Conservation (phyloP, 2,797 vertebrate genomes). For the Phylloscopus collybita region DNA sequence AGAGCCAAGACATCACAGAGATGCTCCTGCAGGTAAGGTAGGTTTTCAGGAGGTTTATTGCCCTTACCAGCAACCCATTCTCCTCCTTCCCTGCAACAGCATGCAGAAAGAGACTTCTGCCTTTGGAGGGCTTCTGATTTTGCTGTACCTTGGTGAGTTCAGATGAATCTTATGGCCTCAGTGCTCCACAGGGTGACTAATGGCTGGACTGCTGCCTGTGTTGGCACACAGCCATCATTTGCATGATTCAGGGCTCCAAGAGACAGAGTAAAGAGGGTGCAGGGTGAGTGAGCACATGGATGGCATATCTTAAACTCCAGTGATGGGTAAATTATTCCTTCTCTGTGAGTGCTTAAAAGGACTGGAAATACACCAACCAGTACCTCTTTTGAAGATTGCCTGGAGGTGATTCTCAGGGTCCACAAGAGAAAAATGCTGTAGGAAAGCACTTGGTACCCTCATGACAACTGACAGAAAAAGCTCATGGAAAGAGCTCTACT, state of each 20-base stretch:
- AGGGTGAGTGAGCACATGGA: background rate
- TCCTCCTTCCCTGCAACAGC: background rate
- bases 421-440: background rate
- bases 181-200: background rate
- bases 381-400: background rate
- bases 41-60: background rate
- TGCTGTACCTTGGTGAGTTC: background rate
- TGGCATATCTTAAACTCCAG: background rate
- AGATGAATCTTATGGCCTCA: background rate
- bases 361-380: background rate
- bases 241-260: background rate
- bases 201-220: background rate
- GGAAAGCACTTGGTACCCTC: background rate
- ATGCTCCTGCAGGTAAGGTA: background rate
- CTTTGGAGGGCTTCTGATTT: background rate
- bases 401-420: background rate
- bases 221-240: background rate
- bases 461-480: background rate
- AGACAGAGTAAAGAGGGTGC: background rate
- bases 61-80: background rate
- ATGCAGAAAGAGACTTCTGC: background rate
- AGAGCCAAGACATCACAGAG: background rate
- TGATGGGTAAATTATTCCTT: background rate
- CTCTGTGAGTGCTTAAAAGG: background rate
- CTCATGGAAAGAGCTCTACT: background rate